Evolutionary conservation across 2,888 invertebrate species (phyloP).

Genomic region (Zootermopsis nevadensis): DNA sequence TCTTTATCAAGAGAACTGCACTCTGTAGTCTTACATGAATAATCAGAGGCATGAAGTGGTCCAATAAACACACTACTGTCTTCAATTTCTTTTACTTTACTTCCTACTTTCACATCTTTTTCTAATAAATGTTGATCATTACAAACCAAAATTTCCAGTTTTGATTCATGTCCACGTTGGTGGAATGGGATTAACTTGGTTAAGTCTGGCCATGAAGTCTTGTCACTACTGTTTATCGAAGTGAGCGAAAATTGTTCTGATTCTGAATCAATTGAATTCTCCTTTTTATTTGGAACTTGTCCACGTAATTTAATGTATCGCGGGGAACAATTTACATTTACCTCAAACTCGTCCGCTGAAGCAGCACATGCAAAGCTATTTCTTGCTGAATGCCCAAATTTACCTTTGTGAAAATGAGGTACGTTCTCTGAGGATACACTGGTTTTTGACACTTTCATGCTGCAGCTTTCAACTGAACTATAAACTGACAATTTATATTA

Average conservation of each 20-base stretch:
- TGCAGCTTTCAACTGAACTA: too few relatives aligned
- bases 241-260: not conserved
- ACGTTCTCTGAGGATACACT: not conserved
- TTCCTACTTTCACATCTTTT: not conserved
- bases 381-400: not conserved
- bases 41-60: too few relatives aligned
- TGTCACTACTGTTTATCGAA: not conserved
- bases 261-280: not conserved
- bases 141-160: not conserved
- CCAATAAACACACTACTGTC: too few relatives aligned
- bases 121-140: too few relatives aligned
- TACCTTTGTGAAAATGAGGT: not conserved
- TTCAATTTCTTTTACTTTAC: not conserved
- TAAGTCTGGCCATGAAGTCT: conserved; percentile 1
- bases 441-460: not conserved
- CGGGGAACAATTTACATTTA: not conserved
- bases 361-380: not conserved
- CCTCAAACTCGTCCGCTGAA: not conserved
- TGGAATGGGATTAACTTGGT: not conserved
- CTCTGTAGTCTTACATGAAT: too few relatives aligned
- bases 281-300: not conserved
- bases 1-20: too few relatives aligned
- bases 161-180: not conserved
- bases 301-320: not conserved
- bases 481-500: too few relatives aligned